phyloP scores from a whole-genome alignment of 2,888 invertebrate genomes.

The Zelleria hepariella region DNA sequence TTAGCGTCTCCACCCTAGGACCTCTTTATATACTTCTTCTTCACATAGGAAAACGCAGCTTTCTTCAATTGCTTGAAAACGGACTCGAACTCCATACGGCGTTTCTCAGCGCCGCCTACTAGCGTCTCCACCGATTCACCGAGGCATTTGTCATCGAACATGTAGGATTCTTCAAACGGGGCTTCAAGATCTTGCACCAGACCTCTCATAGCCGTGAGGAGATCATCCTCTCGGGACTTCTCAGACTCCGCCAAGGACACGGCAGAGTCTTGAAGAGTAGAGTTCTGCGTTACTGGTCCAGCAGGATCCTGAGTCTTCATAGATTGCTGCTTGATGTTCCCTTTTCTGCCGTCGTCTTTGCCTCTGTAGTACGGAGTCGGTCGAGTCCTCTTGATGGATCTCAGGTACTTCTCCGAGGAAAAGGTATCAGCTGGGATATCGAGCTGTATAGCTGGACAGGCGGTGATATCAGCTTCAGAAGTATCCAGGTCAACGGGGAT shows the following conservation, averaged over 20 bases:
- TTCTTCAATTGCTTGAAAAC: slow-evolving; percentile 1
- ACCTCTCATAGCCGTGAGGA: background rate
- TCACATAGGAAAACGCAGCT: background rate
- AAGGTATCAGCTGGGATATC: slow-evolving; percentile 35
- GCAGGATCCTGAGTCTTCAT: background rate
- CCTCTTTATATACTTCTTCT: background rate
- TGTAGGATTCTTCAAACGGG: background rate
- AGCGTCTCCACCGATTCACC: background rate
- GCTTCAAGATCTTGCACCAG: background rate
- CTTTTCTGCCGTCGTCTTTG: slow-evolving; percentile 9
- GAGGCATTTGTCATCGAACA: background rate
- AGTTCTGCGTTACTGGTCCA: background rate
- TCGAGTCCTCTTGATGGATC: slow-evolving; percentile 20
- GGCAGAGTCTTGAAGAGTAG: background rate
- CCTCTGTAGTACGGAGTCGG: slow-evolving; percentile 24
- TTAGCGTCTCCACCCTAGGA: slow-evolving; percentile 20
- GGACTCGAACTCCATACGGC: background rate
- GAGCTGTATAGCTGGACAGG: slow-evolving; percentile 24
- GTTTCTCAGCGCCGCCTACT: background rate
- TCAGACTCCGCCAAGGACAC: background rate
- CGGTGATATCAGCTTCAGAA: slow-evolving; percentile 17
- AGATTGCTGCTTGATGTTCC: background rate
- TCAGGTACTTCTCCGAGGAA: slow-evolving; percentile 41
- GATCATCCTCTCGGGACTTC: background rate
- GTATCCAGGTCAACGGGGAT: slow-evolving; percentile 35